Evolutionary conservation across 2,888 invertebrate species (phyloP), one percentile per base, ranked within the genome.

Genomic region (Catocala nupta): DNA sequence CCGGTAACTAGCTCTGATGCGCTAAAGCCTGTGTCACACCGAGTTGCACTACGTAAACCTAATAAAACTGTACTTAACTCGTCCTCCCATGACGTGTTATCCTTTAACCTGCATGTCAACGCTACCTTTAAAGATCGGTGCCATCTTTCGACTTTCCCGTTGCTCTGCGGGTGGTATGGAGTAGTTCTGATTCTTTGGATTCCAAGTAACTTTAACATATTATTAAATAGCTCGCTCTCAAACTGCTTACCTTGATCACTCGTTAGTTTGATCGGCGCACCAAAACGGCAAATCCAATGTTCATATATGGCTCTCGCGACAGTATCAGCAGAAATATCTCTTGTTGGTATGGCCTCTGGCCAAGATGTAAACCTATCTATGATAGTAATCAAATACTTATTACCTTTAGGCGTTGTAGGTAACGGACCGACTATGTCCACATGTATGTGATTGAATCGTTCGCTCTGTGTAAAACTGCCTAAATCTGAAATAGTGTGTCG

Each of bases 161-260:
- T 55, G 1, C 36, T 36, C 2, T 36, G 13, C 0, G 55, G 36
- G 4, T 47, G 55, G 13, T 36, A 47, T 0, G 55, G 47, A n/a
- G 47, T 55, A 0, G 55, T 55, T 6, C 55, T 12, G 0, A 45
- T 11, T 5, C 36, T 55, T 7, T 47, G 3, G 10, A 39, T 9
- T 9, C 39, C 39, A 8, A 39, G 9, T 9, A 39, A 39, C 9
- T 39, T 39, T 39, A 39, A 9, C 9, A 39, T 8, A 1, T 39
- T 39, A 39, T 39, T 39, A 39, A 39, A 53, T 16, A 43, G 6
- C 3, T 53, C 6, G 5, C n/a, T 44, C 8, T 54, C 34, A 5
- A 44, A 54, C 9, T 44, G 54, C 5, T 12, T 45, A 10, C 47
- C 39, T 16, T 55, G 53, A 11, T 53, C 53, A 5, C 43, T 55